A percentile compares a stretch with the other conserved stretches of the same genome.
phyloP scores from a whole-genome alignment of 1,140 invertebrate species.

The Lepidurus packardi region DNA sequence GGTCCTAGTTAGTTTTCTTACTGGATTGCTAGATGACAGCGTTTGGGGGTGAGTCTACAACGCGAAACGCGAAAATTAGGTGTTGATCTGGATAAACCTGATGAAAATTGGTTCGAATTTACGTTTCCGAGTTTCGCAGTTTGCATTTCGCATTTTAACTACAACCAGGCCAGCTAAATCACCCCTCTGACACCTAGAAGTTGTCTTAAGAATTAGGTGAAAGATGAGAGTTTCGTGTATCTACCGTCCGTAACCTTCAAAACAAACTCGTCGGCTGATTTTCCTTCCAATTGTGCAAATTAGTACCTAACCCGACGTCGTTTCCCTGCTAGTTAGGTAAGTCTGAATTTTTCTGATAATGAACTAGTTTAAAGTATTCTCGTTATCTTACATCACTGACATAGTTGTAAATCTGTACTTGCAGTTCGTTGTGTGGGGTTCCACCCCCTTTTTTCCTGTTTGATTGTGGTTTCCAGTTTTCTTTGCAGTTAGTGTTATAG shows the following conservation, averaged over 20 bases:
- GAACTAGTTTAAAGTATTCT: not conserved
- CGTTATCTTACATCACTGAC: not conserved
- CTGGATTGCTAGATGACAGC: not conserved
- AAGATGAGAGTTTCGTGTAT: not conserved
- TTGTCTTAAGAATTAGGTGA: not conserved
- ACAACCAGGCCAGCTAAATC: no score
- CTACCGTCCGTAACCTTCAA: not conserved
- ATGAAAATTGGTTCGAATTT: no score
- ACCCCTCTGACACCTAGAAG: not conserved
- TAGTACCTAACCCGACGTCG: not conserved
- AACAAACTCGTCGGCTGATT: not conserved
- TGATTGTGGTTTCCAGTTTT: not conserved
- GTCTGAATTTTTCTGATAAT: not conserved
- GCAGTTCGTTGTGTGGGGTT: not conserved
- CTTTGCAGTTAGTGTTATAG: not conserved
- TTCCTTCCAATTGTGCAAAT: not conserved
- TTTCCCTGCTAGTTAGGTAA: not conserved
- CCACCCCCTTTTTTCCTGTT: not conserved
- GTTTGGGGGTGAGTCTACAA: not conserved
- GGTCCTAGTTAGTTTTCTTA: not conserved
- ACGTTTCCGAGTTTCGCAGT: no score
- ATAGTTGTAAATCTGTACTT: not conserved
- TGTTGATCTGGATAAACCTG: no score
- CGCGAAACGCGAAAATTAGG: no score
- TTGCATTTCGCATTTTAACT: no score